These are phyloP conservation scores for Ibycter americanus DNA, from an alignment of 2,797 vertebrate genomes.

Conservation along the genomic window DNA sequence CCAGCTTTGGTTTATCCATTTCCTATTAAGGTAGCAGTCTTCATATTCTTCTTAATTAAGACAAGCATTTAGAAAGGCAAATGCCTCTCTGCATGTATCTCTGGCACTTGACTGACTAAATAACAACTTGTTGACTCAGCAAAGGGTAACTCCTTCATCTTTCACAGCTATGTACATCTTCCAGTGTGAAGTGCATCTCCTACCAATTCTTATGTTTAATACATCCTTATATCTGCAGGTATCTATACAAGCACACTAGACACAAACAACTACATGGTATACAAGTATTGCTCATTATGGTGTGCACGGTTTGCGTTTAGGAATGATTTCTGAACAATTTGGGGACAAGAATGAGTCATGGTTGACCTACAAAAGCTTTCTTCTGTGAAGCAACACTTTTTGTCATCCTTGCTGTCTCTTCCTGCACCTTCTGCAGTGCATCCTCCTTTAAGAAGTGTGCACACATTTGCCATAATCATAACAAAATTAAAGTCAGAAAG, in stretches of 20 bases:
- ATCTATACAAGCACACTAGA: neutral
- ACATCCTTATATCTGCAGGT: neutral
- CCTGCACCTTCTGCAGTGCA: neutral
- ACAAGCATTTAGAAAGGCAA: neutral
- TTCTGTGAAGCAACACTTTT: neutral
- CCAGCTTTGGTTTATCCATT: neutral
- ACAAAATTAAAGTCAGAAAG: neutral
- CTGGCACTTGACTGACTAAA: neutral
- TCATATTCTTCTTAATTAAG: neutral
- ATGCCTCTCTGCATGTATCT: neutral
- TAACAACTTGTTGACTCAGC: neutral
- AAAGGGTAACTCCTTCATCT: neutral
- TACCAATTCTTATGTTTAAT: neutral
- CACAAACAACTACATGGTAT: neutral
- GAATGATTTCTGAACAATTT: neutral
- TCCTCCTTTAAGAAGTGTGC: neutral
- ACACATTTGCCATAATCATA: neutral
- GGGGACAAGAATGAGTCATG: neutral
- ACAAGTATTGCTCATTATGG: neutral
- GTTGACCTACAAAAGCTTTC: neutral
- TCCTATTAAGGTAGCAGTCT: neutral
- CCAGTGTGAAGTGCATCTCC: neutral
- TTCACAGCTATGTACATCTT: neutral
- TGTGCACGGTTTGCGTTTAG: neutral
- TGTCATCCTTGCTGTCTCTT: neutral